Evolutionary conservation across 2,797 vertebrate genomes (phyloP), one percentile per base, ranked within the genome.

Genomic region (Eulemur albifrons): DNA sequence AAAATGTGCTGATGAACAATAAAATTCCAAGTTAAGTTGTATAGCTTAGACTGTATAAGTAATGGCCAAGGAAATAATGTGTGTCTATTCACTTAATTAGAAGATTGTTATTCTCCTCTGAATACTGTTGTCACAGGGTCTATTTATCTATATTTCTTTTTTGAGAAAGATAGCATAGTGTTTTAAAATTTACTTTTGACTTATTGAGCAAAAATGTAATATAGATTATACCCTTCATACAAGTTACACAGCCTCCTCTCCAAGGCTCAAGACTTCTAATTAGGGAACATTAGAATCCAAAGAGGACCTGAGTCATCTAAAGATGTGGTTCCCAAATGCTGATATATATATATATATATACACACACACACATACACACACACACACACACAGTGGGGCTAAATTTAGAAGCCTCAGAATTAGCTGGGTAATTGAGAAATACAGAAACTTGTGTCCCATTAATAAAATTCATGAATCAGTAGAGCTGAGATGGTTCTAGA

Each of bases 181-280:
- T 32, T 73, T 67, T 30, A 45, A 69, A 75, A 27, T 18, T 92
- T 65, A 18, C 32, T 72, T 81, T 92, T 86, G 13, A 73, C 59
- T 72, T 81, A 65, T 20, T 40, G 27, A n/a, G 1, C 18, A 94
- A 84, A 1, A 84, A 63, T 76, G 20, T 1, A 45, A 59, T 69
- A 57, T 0, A 80, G 7, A 18, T 30, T 48, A 77, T 57, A 4
- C 0, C 1, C 15, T 67, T 77, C 69, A 38, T 48, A 50, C 3
- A 72, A 43, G 3, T 45, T 75, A 7, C 45, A n/a, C 54, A 40
- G 30, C 1, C 11, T 89, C 67, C n/a, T 7, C 23, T 50, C 2
- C 9, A 1, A 70, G 23, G 14, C 8, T 72, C 4, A 43, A 38
- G 11, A 81, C 82, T 61, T 92, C 18, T 69, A 32, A 73, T 54